Percentiles rank a stretch among this genome's conserved stretches.
Conservation (phyloP, 1,140 invertebrate genomes). For the Polypedilum pembai region DNA sequence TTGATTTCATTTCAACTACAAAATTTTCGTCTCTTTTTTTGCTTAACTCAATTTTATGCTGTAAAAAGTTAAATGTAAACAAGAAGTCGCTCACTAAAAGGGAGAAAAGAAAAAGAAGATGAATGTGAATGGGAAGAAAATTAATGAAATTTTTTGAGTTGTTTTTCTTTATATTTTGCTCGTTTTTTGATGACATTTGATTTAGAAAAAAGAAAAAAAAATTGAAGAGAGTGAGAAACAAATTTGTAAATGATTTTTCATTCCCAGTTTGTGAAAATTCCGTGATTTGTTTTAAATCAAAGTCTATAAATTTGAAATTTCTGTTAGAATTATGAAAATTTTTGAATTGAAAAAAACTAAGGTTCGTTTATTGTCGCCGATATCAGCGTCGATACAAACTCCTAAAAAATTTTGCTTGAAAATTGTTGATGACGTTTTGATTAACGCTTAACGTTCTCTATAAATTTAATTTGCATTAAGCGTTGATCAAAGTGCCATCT, state of each 20-base stretch:
- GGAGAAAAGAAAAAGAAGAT: no score
- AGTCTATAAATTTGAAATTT: no score
- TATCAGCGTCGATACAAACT: no score
- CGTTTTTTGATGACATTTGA: no score
- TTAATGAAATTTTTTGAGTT: background rate
- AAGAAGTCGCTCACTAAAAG: no score
- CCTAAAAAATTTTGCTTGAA: background rate
- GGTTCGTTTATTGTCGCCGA: no score
- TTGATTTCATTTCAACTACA: background rate
- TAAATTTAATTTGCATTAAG: no score
- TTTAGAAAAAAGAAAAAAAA: no score
- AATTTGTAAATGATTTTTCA: constrained; percentile 2
- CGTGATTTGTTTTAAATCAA: no score
- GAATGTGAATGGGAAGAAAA: background rate
- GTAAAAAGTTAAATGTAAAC: background rate
- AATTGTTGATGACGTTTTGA: background rate
- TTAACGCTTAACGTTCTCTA: no score
- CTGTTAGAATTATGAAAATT: background rate
- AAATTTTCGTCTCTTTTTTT: background rate
- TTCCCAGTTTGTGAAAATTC: background rate
- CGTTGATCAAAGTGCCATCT: no score
- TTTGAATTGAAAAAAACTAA: background rate
- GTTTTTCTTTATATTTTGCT: background rate
- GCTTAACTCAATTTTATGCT: background rate
- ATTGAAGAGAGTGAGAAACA: background rate